Conservation (phyloP, 1,140 invertebrate species). For the Panagrolaimus sp. region DNA sequence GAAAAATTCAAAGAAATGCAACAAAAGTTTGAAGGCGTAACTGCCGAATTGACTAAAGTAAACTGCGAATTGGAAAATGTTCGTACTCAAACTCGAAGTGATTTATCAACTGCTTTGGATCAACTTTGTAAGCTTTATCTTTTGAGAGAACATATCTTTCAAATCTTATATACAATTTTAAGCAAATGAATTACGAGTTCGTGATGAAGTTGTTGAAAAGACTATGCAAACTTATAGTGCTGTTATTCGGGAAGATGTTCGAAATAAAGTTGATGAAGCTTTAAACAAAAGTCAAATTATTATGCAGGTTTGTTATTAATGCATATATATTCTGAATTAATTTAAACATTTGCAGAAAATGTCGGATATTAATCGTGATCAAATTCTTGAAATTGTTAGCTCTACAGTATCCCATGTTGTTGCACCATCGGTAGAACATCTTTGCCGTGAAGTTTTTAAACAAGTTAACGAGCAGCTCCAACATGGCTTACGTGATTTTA, state of each 20-base stretch:
- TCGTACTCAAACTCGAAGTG: not conserved
- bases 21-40: not conserved
- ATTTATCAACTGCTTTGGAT: not conserved
- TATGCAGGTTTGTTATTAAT: too few relatives aligned
- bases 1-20: too few relatives aligned
- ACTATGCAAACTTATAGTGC: not conserved
- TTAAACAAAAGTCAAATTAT: not conserved
- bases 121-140: not conserved
- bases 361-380: too few relatives aligned
- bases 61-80: not conserved
- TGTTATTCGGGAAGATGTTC: not conserved
- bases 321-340: too few relatives aligned
- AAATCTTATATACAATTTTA: not conserved
- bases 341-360: too few relatives aligned
- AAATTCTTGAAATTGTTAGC: too few relatives aligned
- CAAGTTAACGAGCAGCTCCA: not conserved
- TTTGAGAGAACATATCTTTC: not conserved
- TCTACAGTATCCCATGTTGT: too few relatives aligned
- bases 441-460: not conserved
- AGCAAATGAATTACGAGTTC: slow-evolving; percentile 3
- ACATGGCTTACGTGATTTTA: not conserved
- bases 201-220: not conserved
- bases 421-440: not conserved
- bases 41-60: not conserved
- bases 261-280: not conserved